Evolutionary conservation across 2,797 vertebrate species (phyloP).

Genomic region (Etheostoma perlongum): DNA sequence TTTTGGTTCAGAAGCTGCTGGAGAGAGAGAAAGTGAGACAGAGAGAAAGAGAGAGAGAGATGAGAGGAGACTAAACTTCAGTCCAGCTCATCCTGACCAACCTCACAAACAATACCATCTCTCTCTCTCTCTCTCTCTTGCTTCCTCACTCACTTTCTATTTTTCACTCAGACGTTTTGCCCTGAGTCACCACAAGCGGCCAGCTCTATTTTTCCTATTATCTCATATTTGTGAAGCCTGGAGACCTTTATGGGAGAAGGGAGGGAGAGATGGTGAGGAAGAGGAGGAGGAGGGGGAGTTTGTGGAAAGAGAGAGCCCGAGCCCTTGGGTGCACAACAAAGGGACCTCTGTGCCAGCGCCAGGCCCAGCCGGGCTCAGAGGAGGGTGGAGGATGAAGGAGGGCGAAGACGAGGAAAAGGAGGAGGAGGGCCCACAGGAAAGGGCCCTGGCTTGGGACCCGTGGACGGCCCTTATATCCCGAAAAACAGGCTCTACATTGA

Average conservation of each 20-base stretch:
- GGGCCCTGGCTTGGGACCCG: constrained; percentile 91
- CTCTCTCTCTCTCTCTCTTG: constrained; percentile 34
- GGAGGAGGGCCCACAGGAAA: constrained; percentile 96
- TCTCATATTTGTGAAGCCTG: constrained; percentile 96
- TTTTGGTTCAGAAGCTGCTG: constrained; percentile 71
- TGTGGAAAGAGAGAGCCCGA: constrained; percentile 85
- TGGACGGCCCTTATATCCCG: constrained; percentile 84
- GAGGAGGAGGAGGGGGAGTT: constrained; percentile 74
- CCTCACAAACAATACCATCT: constrained; percentile 75
- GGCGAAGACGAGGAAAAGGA: constrained; percentile 57
- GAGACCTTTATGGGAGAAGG: constrained; percentile 86
- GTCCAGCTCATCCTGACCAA: constrained; percentile 59
- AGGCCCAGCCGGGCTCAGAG: constrained; percentile 91
- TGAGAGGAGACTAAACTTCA: constrained; percentile 54
- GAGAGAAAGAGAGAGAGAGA: constrained; percentile 27
- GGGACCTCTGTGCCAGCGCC: constrained; percentile 96
- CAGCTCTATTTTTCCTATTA: constrained; percentile 93
- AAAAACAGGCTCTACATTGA: constrained; percentile 97
- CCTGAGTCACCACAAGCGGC: constrained; percentile 84
- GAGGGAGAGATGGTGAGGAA: constrained; percentile 35
- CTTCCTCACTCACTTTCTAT: constrained; percentile 72
- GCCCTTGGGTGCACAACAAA: constrained; percentile 92
- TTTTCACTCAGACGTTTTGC: constrained; percentile 80
- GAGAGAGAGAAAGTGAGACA: constrained; percentile 45
- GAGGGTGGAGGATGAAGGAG: constrained; percentile 84